Conservation (phyloP, 2,888 invertebrate genomes). For the Lepidocyrtoides sp. region DNA sequence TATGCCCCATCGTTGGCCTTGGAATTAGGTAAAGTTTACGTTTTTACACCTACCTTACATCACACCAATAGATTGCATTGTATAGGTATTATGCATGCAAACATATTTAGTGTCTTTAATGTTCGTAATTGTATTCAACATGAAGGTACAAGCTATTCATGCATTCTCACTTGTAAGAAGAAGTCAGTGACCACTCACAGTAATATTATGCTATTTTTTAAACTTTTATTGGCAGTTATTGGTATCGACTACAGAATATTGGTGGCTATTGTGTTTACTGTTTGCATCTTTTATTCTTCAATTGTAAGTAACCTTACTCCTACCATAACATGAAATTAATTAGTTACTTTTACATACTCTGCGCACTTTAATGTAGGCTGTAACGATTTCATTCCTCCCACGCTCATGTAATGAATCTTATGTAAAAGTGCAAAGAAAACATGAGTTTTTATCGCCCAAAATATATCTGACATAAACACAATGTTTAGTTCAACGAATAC, state of each 20-base stretch:
- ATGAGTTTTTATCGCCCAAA: no score
- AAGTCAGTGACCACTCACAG: constrained; percentile 5
- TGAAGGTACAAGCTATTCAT: not conserved
- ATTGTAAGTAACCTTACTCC: constrained; percentile 72
- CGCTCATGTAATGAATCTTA: no score
- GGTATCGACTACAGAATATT: constrained; percentile 83
- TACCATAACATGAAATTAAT: no score
- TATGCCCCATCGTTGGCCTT: constrained; percentile 81
- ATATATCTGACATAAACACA: no score
- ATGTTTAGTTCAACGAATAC: not conserved
- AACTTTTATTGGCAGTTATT: constrained; percentile 75
- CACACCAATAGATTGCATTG: no score
- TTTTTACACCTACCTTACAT: no score
- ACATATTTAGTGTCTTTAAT: no score
- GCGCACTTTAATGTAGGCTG: not conserved
- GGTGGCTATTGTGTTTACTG: constrained; percentile 82
- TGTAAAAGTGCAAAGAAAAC: no score
- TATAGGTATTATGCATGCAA: no score
- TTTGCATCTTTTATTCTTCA: constrained; percentile 85
- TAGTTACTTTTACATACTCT: not conserved
- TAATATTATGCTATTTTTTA: not conserved
- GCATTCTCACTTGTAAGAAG: not conserved
- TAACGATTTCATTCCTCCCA: not conserved
- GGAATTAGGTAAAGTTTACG: constrained; percentile 76
- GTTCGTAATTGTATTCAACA: no score